Base-by-base conservation (phyloP, 1,140 invertebrate species). In the Drosophila parabipectinata region DNA sequence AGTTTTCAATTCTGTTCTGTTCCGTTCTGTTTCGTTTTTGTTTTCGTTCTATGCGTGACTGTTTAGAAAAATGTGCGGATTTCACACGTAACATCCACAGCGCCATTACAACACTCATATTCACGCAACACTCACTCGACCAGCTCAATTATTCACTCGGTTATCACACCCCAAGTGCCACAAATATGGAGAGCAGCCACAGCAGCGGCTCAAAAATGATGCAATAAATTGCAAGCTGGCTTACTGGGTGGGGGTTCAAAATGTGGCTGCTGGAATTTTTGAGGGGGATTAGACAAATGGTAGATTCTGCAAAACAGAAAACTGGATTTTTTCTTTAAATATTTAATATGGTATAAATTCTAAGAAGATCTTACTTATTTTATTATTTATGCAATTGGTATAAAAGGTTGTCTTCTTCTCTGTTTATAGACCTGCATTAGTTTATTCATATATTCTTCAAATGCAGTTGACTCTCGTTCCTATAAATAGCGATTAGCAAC, bases 401-500 rank as follows among this genome's bases (percentile, higher is more conserved):
- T 3, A 39, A 39, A 14, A 3, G 6, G 30, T 39, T 24, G 48
- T 59, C 55, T 39, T 50, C 15, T 18, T n/a, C 7, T 26, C n/a
- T 12, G 6, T 30, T 34, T 7, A 44, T 2, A 15, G 2, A 64
- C 41, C 34, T 64, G 34, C 12, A 48, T 28, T 14, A 67, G 1
- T 10, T 54, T 15, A 37, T 12, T 55, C n/a, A 34, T n/a, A 44
- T 39, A 72, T 60, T 37, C 28, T 34, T 39, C 34, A 34, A 47
- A 47, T 73, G 62, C 80, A 68, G 14, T 56, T 54, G 57, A 48
- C 0, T 71, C 21, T 24, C 55, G 56, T 18, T 69, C 75, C 80
- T 88, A 87, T 87, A 82, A 79, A 82, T 87, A 88, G 62, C 58
- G 73, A 88, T 82, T 87, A 82, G 61, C 83, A 74, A 62, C 63